A percentile compares a stretch with the other conserved stretches of the same genome.
These are phyloP conservation scores for Geophilus truncorum DNA, from an alignment of 2,888 invertebrate genomes.

Conservation along the genomic window DNA sequence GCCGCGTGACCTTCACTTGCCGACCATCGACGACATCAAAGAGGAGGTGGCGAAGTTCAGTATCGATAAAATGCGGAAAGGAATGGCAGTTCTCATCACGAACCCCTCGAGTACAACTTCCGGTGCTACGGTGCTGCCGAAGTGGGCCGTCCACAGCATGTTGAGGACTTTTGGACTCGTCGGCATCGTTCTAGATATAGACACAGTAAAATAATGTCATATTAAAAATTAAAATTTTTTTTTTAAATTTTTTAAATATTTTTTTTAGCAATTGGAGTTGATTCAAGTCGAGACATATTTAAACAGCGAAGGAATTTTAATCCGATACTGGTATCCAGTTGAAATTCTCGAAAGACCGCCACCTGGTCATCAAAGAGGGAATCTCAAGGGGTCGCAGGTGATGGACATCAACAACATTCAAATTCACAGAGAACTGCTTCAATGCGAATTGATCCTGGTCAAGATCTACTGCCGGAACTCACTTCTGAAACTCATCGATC, in stretches of 20 bases:
- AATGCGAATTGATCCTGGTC: slow-evolving; percentile 44
- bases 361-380: slow-evolving; percentile 45
- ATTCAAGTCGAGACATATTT: slow-evolving; percentile 50
- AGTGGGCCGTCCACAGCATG: slow-evolving; percentile 48
- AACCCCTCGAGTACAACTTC: slow-evolving; percentile 41
- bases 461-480: slow-evolving; percentile 47
- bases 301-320: slow-evolving; percentile 48
- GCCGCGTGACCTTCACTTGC: slow-evolving; percentile 49
- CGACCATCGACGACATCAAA: slow-evolving; percentile 49
- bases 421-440: slow-evolving; percentile 47
- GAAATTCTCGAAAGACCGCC: slow-evolving; percentile 47
- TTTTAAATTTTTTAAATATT: background rate
- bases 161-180: slow-evolving; percentile 48
- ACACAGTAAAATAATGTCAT: slow-evolving; percentile 42
- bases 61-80: slow-evolving; percentile 48
- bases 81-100: slow-evolving; percentile 47
- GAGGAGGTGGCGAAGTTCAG: slow-evolving; percentile 49
- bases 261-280: slow-evolving; percentile 45
- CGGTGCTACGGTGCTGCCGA: slow-evolving; percentile 44
- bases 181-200: slow-evolving; percentile 49
- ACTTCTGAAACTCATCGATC: slow-evolving; percentile 45
- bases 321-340: slow-evolving; percentile 50
- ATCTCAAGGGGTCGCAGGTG: slow-evolving; percentile 45
- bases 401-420: slow-evolving; percentile 45
- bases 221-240: background rate